Evolutionary conservation across 2,888 invertebrate species (phyloP), one percentile per base, ranked within the genome.

Genomic region (Phyllotreta striolata): DNA sequence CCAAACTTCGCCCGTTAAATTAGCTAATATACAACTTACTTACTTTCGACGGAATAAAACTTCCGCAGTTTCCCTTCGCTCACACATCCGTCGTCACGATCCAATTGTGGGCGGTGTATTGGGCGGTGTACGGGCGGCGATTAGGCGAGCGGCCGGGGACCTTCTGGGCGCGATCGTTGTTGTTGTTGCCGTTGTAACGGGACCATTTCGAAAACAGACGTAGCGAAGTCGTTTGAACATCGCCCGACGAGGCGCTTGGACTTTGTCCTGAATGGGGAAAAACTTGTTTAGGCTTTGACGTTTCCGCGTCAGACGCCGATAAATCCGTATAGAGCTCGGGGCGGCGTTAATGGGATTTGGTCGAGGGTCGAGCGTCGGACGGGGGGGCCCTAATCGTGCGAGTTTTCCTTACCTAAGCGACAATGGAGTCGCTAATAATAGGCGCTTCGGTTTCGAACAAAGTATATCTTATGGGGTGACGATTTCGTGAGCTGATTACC

Each of bases 221-320:
- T 62, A 81, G 63, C 1, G 80, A 77, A 0, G 81, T 80, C 12
- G 77, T 80, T 57, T 81, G 80, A 44, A 78, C 76, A 37, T 77
- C 79, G 64, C 79, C 80, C 57, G 81, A 81, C 12, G 81, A 81
- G 73, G 81, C 81, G 74, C 80, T 81, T 60, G 77, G 75, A 71
- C 79, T 80, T 74, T 79, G 79, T 73, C 78, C 80, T 79, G 76
- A 63, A 70, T 70, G 12, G 43, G 7, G 47, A 56, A 13, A 24
- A 10, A 24, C 44, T 41, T 44, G n/a, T 9, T 57, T 10, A 39
- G 24, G 37, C 39, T 54, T 41, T 43, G 24, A 24, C 1, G 39
- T 24, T 14, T 12, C n/a, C 41, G 41, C 41, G 1, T 24, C 4
- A 41, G 9, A n/a, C 41, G 10, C 41, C 10, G 1, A 41, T 4